These are phyloP conservation scores for Eudasyphora cyanicolor DNA, from an alignment of 2,888 invertebrate species.

Conservation along the genomic window DNA sequence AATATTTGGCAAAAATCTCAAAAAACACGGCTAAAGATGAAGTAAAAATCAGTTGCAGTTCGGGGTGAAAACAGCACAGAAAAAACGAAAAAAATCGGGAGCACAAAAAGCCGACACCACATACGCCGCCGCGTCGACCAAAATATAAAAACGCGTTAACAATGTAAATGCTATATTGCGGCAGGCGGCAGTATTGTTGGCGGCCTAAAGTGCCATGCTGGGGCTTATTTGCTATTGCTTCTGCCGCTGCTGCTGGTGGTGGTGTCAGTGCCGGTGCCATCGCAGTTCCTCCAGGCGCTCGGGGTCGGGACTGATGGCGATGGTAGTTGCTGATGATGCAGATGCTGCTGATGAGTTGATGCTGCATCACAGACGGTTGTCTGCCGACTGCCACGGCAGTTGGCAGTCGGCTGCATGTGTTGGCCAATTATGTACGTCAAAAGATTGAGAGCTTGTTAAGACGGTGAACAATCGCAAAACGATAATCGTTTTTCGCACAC, in stretches of 20 bases:
- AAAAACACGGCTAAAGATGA: conserved; percentile 32
- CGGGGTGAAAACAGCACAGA: background rate
- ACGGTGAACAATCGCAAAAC: conserved; percentile 64
- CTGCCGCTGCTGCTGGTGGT: conserved; percentile 32
- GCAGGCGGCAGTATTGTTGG: conserved; percentile 21
- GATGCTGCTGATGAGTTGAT: conserved; percentile 20
- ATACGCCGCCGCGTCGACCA: background rate
- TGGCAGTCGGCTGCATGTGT: conserved; percentile 29
- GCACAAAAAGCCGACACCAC: conserved; percentile 14
- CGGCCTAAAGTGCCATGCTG: conserved; percentile 46
- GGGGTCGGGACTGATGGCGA: background rate
- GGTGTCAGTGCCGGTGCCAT: conserved; percentile 35
- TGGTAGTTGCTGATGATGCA: conserved; percentile 21
- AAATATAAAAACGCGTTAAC: conserved; percentile 15
- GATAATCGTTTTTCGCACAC: conserved; percentile 60
- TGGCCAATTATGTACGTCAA: conserved; percentile 67
- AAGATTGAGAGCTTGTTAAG: conserved; percentile 69
- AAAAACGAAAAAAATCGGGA: background rate
- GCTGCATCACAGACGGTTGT: conserved; percentile 22
- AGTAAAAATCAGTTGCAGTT: conserved; percentile 24
- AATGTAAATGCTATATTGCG: conserved; percentile 17
- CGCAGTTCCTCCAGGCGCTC: conserved; percentile 12
- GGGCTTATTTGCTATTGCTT: conserved; percentile 50
- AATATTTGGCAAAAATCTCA: conserved; percentile 58
- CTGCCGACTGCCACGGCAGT: conserved; percentile 14